These are phyloP conservation scores for Drosophila borborema DNA, from an alignment of 2,888 invertebrate genomes.

Conservation along the genomic window DNA sequence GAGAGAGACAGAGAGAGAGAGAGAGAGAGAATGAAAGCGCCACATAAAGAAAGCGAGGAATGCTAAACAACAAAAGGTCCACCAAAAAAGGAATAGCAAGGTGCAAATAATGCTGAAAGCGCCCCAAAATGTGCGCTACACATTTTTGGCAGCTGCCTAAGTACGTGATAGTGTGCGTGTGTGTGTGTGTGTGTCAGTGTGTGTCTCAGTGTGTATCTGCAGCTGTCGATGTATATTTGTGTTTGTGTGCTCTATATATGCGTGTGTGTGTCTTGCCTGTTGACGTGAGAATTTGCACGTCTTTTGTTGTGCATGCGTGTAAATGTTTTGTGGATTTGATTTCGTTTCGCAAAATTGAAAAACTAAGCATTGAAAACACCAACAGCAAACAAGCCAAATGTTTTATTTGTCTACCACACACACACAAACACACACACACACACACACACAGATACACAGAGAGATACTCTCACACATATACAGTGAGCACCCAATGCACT, in stretches of 20 bases:
- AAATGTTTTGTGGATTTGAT: constrained; percentile 75
- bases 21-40: constrained; percentile 9
- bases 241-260: constrained; percentile 23
- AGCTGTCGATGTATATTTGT: constrained; percentile 25
- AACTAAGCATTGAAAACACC: constrained; percentile 75
- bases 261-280: constrained; percentile 62
- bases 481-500: constrained; percentile 62
- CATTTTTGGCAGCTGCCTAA: constrained; percentile 67
- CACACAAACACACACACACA: constrained; percentile 39
- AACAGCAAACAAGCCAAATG: constrained; percentile 69
- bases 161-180: constrained; percentile 61
- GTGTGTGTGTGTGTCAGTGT: constrained; percentile 22
- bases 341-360: constrained; percentile 75
- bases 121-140: constrained; percentile 72
- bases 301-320: constrained; percentile 81
- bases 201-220: constrained; percentile 28
- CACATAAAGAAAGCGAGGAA: constrained; percentile 54
- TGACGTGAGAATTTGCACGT: constrained; percentile 81
- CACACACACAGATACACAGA: constrained; percentile 12
- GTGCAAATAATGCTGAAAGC: constrained; percentile 78
- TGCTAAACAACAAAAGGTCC: constrained; percentile 62
- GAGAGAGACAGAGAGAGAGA: no score
- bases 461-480: constrained; percentile 15
- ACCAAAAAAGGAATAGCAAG: constrained; percentile 58
- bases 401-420: constrained; percentile 72